Evolutionary conservation across 2,113 vertebrate species (phyloP).

Genomic region (Diglossa brunneiventris): DNA sequence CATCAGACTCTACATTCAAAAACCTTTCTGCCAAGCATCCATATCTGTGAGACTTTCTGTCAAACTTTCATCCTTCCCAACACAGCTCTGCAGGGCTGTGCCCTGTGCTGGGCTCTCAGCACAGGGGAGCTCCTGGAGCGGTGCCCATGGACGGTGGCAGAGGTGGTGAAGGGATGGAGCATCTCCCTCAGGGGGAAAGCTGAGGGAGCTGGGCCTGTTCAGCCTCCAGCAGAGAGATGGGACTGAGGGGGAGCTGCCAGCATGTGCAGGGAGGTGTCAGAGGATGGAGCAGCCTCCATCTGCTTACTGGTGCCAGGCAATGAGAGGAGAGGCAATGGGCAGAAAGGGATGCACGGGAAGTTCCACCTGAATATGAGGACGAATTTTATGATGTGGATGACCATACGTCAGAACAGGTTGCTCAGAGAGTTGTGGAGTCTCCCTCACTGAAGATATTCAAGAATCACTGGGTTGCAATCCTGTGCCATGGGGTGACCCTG

Average conservation of each 20-base stretch:
- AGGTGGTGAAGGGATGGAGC: background rate
- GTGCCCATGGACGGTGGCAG: no score
- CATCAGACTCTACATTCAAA: no score
- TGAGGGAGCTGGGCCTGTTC: background rate
- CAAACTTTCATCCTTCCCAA: no score
- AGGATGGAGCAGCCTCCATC: background rate
- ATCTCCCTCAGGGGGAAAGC: background rate
- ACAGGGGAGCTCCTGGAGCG: background rate
- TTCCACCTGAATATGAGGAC: background rate
- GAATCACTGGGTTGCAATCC: background rate
- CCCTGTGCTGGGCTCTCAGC: background rate
- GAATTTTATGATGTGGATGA: no score
- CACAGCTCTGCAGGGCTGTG: background rate
- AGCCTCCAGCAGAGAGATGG: background rate
- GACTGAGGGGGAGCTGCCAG: background rate
- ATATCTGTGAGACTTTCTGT: no score
- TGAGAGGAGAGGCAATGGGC: background rate
- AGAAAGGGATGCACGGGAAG: background rate
- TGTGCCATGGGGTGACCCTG: background rate
- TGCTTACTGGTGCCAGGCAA: background rate
- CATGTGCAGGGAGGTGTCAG: background rate
- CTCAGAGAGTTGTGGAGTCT: background rate
- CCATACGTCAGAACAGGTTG: rapidly evolving
- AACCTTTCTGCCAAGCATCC: no score
- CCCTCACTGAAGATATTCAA: background rate